These are phyloP conservation scores for Drosophila subpulchrella DNA, from an alignment of 1,140 invertebrate species.

Conservation along the genomic window DNA sequence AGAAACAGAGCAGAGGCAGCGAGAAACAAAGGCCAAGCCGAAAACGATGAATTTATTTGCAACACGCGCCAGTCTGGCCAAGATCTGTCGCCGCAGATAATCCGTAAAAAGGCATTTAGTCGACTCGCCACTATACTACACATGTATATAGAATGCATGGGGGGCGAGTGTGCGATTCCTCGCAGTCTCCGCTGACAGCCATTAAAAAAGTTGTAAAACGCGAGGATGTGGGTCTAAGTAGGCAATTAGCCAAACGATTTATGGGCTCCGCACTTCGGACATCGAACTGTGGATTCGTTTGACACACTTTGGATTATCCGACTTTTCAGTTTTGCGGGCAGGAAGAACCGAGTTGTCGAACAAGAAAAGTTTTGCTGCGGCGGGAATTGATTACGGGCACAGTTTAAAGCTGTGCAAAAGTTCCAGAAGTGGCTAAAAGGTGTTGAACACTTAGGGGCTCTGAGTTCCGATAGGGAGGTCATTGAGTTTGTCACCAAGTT, in stretches of 20 bases:
- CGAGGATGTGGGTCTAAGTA: conserved; percentile 16
- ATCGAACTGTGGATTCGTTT: background rate
- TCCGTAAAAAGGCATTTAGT: conserved; percentile 43
- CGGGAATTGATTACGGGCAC: too few species aligned
- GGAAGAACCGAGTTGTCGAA: background rate
- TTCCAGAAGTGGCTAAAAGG: too few species aligned
- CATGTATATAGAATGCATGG: background rate
- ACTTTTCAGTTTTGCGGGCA: too few species aligned
- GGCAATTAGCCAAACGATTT: conserved; percentile 32
- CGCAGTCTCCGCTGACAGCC: conserved; percentile 16
- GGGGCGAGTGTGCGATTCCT: background rate
- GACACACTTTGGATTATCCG: background rate
- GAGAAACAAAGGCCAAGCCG: conserved; percentile 22
- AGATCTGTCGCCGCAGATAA: conserved; percentile 44
- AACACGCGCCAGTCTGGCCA: conserved; percentile 71
- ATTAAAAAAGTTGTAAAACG: conserved; percentile 40
- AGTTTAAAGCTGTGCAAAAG: too few species aligned
- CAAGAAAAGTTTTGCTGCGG: background rate
- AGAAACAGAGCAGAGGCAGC: background rate
- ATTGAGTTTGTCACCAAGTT: too few species aligned
- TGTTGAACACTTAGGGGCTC: too few species aligned
- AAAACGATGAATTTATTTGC: conserved; percentile 64
- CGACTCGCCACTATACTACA: conserved; percentile 12
- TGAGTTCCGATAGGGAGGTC: too few species aligned
- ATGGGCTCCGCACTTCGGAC: background rate